Base-by-base conservation (phyloP, 2,888 invertebrate genomes). In the Tiliacea citrago region DNA sequence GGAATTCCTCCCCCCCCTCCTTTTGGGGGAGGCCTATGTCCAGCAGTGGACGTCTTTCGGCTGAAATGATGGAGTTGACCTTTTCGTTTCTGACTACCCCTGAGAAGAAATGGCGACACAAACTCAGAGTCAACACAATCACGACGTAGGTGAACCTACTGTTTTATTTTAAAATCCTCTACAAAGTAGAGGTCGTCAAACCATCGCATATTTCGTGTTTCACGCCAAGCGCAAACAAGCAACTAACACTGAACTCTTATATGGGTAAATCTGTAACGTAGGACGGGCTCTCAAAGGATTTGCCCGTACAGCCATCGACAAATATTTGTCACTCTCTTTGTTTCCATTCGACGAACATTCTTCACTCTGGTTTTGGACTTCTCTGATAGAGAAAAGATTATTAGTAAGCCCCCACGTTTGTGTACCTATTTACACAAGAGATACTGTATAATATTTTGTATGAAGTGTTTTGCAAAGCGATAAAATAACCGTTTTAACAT, bases 241-340 rank as follows among this genome's bases (percentile, higher is more conserved):
- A 76, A 74, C 72, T 74, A 74, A 75, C 71, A 66, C 69, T 65
- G 68, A 75, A 47, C 78, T 85, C 78, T 72, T 84, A 75, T 82
- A 65, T 65, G 81, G 69, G 84, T 86, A 86, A 87, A 88, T 85
- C 86, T 86, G 80, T 86, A 84, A 84, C 82, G 86, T 87, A 83
- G 78, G 85, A 86, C 71, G 85, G 86, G 90, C 90, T 93, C 91
- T 92, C 92, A 92, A 93, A 93, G 92, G 93, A 92, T 93, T 92
- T 92, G 88, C 88, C 84, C 87, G 89, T 89, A 89, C 88, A 89
- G 85, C 88, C 87, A 88, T 90, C 88, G 86, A 88, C 93, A 93
- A 94, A 94, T 93, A 93, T 93, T 93, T 93, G 92, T 91, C 90
- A 88, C 89, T 81, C 86, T 88, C 92, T 91, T 91, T 93, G 92